Percentiles rank a stretch among this genome's conserved stretches.
Conservation (phyloP, 92 coral and sea anemone species). For the Porites rus region DNA sequence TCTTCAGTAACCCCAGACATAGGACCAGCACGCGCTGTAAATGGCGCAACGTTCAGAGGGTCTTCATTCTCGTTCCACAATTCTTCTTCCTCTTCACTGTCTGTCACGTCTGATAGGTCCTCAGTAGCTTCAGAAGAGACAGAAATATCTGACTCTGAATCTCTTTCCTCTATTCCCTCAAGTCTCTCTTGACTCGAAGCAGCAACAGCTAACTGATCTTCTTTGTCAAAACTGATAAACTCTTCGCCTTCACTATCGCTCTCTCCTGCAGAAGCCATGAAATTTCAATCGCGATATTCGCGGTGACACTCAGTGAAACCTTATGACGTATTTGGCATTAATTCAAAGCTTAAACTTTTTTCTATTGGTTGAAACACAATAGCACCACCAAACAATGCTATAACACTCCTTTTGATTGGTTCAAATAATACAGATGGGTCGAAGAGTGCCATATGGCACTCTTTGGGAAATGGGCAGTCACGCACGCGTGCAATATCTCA, state of each 20-base stretch:
- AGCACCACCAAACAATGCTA: too few species aligned
- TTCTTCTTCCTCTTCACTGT: neutral
- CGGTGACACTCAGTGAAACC: too few species aligned
- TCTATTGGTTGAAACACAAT: neutral
- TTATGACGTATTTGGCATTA: too few species aligned
- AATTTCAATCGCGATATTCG: too few species aligned
- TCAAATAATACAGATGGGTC: too few species aligned
- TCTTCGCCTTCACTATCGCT: constrained; percentile 14
- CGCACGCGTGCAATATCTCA: too few species aligned
- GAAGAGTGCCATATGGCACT: too few species aligned
- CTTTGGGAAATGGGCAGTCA: too few species aligned
- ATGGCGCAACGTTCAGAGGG: neutral
- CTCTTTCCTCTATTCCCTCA: neutral
- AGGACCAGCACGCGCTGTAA: constrained; percentile 7
- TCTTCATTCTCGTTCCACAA: constrained; percentile 25
- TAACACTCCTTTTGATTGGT: too few species aligned
- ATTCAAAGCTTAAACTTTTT: too few species aligned
- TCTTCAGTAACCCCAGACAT: constrained; percentile 37
- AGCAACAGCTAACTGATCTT: constrained; percentile 29
- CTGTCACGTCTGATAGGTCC: neutral
- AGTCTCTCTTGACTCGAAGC: constrained; percentile 11
- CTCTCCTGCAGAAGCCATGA: neutral
- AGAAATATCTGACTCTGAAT: constrained; percentile 53
- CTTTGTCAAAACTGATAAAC: constrained; percentile 49
- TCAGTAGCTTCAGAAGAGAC: neutral